phyloP scores from a whole-genome alignment of 2,888 invertebrate genomes.

The Gnatocerus cornutus region DNA sequence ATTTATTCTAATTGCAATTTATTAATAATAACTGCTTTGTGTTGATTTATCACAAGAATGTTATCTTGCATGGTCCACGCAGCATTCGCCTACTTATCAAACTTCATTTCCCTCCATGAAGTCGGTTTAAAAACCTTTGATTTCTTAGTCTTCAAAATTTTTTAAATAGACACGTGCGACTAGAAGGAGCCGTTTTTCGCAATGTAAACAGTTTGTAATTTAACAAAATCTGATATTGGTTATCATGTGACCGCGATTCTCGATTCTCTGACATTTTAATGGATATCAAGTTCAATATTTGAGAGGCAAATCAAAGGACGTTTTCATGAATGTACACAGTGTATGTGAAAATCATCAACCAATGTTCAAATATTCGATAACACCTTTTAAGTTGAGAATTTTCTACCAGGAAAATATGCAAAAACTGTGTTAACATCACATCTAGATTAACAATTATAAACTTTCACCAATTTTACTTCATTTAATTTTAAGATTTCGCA shows the following conservation, averaged over 20 bases:
- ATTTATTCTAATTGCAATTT: not conserved
- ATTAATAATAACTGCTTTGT: not conserved
- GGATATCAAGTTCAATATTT: conserved; percentile 37
- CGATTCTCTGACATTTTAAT: conserved; percentile 25
- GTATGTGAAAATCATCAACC: too few relatives aligned
- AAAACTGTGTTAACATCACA: not conserved
- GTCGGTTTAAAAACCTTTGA: not conserved
- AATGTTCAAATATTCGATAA: too few relatives aligned
- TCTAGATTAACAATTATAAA: too few relatives aligned
- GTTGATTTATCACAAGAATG: not conserved
- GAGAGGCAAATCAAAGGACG: conserved; percentile 14
- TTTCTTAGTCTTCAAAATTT: not conserved
- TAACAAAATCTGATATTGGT: conserved; percentile 26
- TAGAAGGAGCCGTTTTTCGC: not conserved
- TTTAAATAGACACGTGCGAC: not conserved
- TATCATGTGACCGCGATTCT: conserved; percentile 6
- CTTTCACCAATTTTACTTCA: not conserved
- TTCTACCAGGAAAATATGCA: not conserved
- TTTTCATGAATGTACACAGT: too few relatives aligned
- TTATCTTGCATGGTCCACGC: conserved; percentile 3
- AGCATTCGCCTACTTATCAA: not conserved
- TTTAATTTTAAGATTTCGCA: conserved; percentile 1
- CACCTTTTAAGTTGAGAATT: not conserved
- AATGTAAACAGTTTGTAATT: conserved; percentile 18
- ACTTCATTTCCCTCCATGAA: not conserved